phyloP scores from a whole-genome alignment of 2,113 vertebrate species.

The Plectropomus leopardus region DNA sequence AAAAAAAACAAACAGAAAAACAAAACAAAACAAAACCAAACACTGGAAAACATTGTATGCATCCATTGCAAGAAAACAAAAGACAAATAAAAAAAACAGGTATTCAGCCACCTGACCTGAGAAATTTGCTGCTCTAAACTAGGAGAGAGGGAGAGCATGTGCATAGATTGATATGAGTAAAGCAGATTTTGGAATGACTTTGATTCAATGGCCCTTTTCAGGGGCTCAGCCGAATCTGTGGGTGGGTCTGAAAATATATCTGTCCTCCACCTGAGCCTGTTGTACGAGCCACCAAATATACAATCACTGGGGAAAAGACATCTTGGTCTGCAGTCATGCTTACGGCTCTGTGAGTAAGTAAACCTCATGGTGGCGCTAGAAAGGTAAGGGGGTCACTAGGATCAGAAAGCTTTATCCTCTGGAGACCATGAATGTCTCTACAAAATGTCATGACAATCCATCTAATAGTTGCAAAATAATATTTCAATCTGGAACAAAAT shows the following conservation, averaged over 20 bases:
- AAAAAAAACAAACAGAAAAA: too few relatives aligned
- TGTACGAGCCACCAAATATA: not conserved
- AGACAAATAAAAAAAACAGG: too few relatives aligned
- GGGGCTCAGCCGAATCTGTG: too few relatives aligned
- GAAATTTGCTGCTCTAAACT: too few relatives aligned
- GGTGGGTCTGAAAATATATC: not conserved
- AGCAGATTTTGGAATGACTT: too few relatives aligned
- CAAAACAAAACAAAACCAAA: too few relatives aligned
- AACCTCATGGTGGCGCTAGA: not conserved
- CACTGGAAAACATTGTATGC: too few relatives aligned
- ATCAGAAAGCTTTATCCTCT: not conserved
- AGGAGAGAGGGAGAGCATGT: too few relatives aligned
- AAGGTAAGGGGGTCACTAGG: not conserved
- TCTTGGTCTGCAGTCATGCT: not conserved
- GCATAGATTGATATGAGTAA: too few relatives aligned
- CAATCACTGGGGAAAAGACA: not conserved
- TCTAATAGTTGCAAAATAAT: not conserved
- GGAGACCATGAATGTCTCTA: not conserved
- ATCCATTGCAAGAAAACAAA: too few relatives aligned
- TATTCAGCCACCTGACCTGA: too few relatives aligned
- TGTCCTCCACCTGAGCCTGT: not conserved
- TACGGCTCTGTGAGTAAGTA: not conserved
- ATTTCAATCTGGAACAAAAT: conserved; percentile 2
- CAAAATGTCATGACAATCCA: not conserved
- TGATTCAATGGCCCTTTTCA: too few relatives aligned